phyloP scores from a whole-genome alignment of 2,888 invertebrate genomes.

The Spisula subtruncata region DNA sequence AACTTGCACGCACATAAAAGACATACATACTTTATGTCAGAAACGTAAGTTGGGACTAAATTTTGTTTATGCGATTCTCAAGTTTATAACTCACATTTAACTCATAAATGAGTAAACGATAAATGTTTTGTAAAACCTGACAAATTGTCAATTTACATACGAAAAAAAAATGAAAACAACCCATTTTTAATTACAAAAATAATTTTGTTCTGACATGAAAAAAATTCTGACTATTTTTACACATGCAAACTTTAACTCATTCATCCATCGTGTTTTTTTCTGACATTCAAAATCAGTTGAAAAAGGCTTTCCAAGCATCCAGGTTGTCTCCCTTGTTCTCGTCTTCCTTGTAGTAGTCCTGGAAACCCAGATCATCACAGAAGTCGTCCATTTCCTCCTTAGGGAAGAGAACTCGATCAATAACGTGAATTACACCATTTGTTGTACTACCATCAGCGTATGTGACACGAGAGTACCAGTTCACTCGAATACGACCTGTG shows the following conservation, averaged over 20 bases:
- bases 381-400: constrained; percentile 30
- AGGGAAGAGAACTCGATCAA: constrained; percentile 61
- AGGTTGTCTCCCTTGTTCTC: neutral
- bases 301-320: neutral
- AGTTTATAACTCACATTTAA: no score
- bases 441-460: constrained; percentile 55
- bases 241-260: neutral
- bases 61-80: no score
- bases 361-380: constrained; percentile 37
- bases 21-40: no score
- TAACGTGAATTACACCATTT: constrained; percentile 66
- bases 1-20: no score
- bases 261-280: neutral
- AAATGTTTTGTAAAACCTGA: no score
- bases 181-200: no score
- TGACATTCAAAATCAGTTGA: neutral
- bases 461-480: constrained; percentile 40
- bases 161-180: no score
- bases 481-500: constrained; percentile 44
- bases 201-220: no score
- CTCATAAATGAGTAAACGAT: no score
- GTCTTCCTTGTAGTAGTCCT: constrained; percentile 36
- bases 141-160: no score
- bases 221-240: no score
- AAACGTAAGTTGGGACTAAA: no score